phyloP scores from a whole-genome alignment of 2,888 invertebrate species.

The Cabera pusaria region DNA sequence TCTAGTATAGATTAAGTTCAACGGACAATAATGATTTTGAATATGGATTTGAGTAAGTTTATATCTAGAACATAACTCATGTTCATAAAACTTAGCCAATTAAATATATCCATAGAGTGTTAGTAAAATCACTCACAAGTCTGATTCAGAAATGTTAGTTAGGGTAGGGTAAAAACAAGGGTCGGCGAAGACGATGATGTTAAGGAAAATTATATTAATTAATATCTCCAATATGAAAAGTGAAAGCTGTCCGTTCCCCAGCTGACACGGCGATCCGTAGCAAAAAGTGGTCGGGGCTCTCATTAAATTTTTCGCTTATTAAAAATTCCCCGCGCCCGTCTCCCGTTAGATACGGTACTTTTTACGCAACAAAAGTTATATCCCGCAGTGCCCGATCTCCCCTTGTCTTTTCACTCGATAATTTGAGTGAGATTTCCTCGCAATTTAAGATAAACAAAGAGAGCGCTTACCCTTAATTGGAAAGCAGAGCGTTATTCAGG shows the following conservation, averaged over 20 bases:
- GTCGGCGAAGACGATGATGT: constrained; percentile 2
- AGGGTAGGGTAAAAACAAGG: constrained; percentile 1
- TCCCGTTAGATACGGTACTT: constrained; percentile 76
- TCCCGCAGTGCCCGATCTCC: constrained; percentile 67
- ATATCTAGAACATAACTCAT: too few species aligned
- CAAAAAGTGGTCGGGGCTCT: constrained; percentile 64
- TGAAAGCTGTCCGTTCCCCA: constrained; percentile 48
- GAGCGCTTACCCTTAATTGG: constrained; percentile 83
- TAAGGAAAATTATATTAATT: constrained; percentile 21
- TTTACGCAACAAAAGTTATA: constrained; percentile 79
- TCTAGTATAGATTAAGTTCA: too few species aligned
- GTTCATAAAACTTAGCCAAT: too few species aligned
- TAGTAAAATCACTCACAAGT: too few species aligned
- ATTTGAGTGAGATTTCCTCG: constrained; percentile 84
- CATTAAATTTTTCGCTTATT: constrained; percentile 84
- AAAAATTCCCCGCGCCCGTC: constrained; percentile 79
- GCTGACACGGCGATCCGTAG: constrained; percentile 65
- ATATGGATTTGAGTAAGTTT: too few species aligned
- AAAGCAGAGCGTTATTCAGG: constrained; percentile 81
- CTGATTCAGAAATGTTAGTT: too few species aligned
- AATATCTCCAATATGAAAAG: constrained; percentile 43
- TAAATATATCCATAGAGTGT: too few species aligned
- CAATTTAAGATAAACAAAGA: constrained; percentile 84
- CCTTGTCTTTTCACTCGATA: constrained; percentile 79
- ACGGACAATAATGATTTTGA: too few species aligned